A percentile compares a stretch with the other conserved stretches of the same genome.
Conservation (phyloP, 2,888 invertebrate genomes). For the Spodoptera exigua region DNA sequence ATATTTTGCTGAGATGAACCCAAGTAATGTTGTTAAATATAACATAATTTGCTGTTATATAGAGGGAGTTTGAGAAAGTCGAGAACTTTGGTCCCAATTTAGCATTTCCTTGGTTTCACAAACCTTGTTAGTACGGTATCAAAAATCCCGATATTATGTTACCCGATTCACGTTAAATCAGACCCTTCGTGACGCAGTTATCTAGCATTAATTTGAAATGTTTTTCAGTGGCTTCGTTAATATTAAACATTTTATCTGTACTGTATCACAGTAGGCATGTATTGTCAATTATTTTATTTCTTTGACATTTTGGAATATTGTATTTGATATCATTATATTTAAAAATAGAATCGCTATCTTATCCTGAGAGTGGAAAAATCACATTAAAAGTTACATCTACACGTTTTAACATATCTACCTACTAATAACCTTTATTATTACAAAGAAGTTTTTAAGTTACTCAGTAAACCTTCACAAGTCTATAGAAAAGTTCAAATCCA, state of each 20-base stretch:
- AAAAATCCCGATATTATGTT: constrained; percentile 57
- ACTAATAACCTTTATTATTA: too few species aligned
- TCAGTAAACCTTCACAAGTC: too few species aligned
- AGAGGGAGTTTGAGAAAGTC: constrained; percentile 51
- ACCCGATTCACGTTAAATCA: constrained; percentile 32
- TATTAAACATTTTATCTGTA: constrained; percentile 39
- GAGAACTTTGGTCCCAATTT: constrained; percentile 60
- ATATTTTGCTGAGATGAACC: constrained; percentile 46
- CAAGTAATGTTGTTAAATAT: constrained; percentile 53
- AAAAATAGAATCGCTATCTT: too few species aligned
- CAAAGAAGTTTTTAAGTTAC: too few species aligned
- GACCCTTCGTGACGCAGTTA: constrained; percentile 37
- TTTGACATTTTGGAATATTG: too few species aligned
- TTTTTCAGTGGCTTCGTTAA: constrained; percentile 54
- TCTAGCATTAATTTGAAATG: constrained; percentile 31
- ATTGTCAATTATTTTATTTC: constrained; percentile 5
- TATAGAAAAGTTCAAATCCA: too few species aligned
- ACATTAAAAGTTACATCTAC: too few species aligned
- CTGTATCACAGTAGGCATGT: constrained; percentile 24
- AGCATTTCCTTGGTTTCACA: constrained; percentile 60
- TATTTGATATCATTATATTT: too few species aligned
- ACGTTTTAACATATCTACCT: too few species aligned
- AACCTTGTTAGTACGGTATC: constrained; percentile 59
- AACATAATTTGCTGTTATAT: constrained; percentile 51
- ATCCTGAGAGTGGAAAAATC: too few species aligned